Conservation (phyloP, 64 coral and sea anemone genomes). For the Hydrozoanthus tunicans region DNA sequence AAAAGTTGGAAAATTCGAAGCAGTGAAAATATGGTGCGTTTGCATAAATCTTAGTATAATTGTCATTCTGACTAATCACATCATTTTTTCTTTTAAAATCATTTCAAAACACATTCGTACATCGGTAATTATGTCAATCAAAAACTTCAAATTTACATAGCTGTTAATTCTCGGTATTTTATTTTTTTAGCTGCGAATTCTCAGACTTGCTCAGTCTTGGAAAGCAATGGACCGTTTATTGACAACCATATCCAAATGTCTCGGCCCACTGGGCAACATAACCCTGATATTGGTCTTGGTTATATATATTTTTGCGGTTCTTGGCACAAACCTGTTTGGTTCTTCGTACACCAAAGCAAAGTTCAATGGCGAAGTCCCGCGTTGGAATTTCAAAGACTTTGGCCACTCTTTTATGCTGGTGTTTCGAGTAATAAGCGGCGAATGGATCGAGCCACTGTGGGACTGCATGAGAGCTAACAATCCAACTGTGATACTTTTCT, state of each 20-base stretch:
- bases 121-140: too few species aligned
- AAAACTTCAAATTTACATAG: background rate
- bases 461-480: slow-evolving; percentile 81
- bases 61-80: too few species aligned
- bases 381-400: slow-evolving; percentile 92
- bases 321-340: slow-evolving; percentile 84
- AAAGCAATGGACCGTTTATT: slow-evolving; percentile 80
- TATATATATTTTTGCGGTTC: slow-evolving; percentile 83
- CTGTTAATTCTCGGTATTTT: background rate
- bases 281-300: slow-evolving; percentile 81
- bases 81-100: too few species aligned
- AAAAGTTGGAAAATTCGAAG: too few species aligned
- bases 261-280: slow-evolving; percentile 80
- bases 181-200: slow-evolving; percentile 64
- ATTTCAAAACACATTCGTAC: too few species aligned
- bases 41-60: too few species aligned
- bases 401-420: slow-evolving; percentile 91
- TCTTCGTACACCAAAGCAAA: slow-evolving; percentile 63
- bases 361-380: slow-evolving; percentile 71
- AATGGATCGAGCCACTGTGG: slow-evolving; percentile 94
- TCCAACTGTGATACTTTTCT: slow-evolving; percentile 71
- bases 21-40: too few species aligned
- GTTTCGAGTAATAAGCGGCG: slow-evolving; percentile 79
- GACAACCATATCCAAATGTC: slow-evolving; percentile 65
- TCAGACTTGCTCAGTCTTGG: slow-evolving; percentile 87